Evolutionary conservation across 1,140 invertebrate genomes (phyloP).

Genomic region (Nephotettix cincticeps): DNA sequence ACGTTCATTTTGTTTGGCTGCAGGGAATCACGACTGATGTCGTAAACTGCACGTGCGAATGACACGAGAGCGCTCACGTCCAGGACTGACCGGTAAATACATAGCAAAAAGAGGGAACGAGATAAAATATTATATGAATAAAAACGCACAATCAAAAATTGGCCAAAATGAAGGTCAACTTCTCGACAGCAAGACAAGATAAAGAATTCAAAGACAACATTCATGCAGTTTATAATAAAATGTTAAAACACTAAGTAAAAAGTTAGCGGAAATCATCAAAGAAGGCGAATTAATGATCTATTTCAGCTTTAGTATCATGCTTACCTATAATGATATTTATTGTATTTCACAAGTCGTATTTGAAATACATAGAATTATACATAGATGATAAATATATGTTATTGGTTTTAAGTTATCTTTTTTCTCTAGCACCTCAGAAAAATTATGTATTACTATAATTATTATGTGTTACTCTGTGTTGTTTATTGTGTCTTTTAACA

Average conservation of each 20-base stretch:
- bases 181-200: slow-evolving; percentile 69
- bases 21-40: slow-evolving; percentile 30
- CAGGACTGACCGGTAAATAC: slow-evolving; percentile 34
- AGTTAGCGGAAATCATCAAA: not conserved
- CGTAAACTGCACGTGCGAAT: not conserved
- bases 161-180: slow-evolving; percentile 90
- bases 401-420: no score
- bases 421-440: no score
- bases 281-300: not conserved
- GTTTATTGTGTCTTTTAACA: no score
- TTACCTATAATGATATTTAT: no score
- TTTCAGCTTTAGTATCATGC: not conserved
- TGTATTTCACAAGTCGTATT: no score
- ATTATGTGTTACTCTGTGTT: no score
- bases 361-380: no score
- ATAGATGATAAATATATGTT: no score
- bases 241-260: slow-evolving; percentile 19
- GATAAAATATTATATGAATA: slow-evolving; percentile 29
- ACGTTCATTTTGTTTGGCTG: slow-evolving; percentile 89
- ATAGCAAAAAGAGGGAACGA: slow-evolving; percentile 44
- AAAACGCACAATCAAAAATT: slow-evolving; percentile 64
- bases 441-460: no score
- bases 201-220: slow-evolving; percentile 38
- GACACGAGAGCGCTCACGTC: no score
- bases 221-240: slow-evolving; percentile 28